Conservation (phyloP, 2,888 invertebrate species). For the Lymantria monacha region DNA sequence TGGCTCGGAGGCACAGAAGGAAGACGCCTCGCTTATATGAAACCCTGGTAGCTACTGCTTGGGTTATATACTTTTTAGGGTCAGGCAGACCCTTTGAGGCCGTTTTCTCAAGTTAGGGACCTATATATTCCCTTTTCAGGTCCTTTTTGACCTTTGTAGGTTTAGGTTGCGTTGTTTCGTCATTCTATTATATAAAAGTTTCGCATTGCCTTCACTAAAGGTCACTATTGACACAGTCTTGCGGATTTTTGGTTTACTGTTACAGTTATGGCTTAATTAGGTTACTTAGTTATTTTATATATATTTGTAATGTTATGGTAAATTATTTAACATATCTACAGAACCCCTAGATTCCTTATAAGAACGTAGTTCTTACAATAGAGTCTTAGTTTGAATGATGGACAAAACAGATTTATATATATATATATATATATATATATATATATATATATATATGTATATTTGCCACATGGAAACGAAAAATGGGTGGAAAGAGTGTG, state of each 20-base stretch:
- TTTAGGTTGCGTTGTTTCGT: slow-evolving; percentile 61
- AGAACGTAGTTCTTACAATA: no score
- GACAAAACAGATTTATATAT: no score
- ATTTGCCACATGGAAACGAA: no score
- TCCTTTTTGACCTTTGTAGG: slow-evolving; percentile 69
- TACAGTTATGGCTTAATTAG: neutral
- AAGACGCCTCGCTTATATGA: slow-evolving; percentile 74
- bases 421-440: no score
- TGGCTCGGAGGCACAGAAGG: slow-evolving; percentile 76
- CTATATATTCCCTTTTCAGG: slow-evolving; percentile 72
- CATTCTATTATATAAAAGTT: slow-evolving; percentile 56
- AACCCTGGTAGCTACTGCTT: slow-evolving; percentile 66
- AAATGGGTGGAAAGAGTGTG: no score
- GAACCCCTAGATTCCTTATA: no score
- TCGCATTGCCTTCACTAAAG: slow-evolving; percentile 45
- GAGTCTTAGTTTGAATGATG: no score
- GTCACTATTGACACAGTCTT: slow-evolving; percentile 15
- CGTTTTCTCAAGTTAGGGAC: slow-evolving; percentile 64
- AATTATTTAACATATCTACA: no score
- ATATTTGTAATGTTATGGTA: no score
- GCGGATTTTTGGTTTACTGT: slow-evolving; percentile 20
- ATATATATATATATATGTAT: no score
- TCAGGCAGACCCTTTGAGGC: slow-evolving; percentile 75
- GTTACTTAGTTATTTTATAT: no score
- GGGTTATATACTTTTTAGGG: slow-evolving; percentile 80